Conservation (phyloP, 1,140 invertebrate genomes). For the Stenopsyche tienmushanensis region DNA sequence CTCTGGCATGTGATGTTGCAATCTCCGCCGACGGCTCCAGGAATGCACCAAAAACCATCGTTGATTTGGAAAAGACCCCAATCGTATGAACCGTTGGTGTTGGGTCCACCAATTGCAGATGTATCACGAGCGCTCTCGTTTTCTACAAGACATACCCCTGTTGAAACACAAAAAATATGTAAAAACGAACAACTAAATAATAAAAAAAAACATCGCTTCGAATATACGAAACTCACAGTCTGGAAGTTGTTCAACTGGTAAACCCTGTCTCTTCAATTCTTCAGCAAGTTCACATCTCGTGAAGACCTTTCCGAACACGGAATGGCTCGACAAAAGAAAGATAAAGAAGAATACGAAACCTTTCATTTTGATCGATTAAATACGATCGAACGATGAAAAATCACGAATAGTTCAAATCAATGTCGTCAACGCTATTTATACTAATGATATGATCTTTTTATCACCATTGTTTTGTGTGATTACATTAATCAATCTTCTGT, state of each 20-base stretch:
- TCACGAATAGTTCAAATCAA: too few species aligned
- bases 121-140: slow-evolving; percentile 42
- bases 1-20: slow-evolving; percentile 34
- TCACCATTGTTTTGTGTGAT: too few species aligned
- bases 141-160: slow-evolving; percentile 24
- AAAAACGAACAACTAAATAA: too few species aligned
- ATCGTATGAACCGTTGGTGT: slow-evolving; percentile 40
- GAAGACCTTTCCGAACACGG: slow-evolving; percentile 23
- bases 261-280: slow-evolving; percentile 33
- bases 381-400: too few species aligned
- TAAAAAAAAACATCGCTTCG: too few species aligned
- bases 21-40: slow-evolving; percentile 26
- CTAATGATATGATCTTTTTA: too few species aligned
- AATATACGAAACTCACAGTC: slow-evolving; percentile 34
- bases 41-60: slow-evolving; percentile 34
- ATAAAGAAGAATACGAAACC: slow-evolving; percentile 9
- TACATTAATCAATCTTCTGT: too few species aligned
- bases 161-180: too few species aligned
- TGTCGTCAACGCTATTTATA: too few species aligned
- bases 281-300: slow-evolving; percentile 34
- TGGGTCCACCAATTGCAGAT: slow-evolving; percentile 29
- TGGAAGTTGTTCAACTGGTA: slow-evolving; percentile 15
- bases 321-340: slow-evolving; percentile 2
- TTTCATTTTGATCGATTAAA: slow-evolving; percentile 35
- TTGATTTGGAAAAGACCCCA: slow-evolving; percentile 45